Base-by-base conservation (phyloP, 2,113 vertebrate genomes). In the Globicephala melas region DNA sequence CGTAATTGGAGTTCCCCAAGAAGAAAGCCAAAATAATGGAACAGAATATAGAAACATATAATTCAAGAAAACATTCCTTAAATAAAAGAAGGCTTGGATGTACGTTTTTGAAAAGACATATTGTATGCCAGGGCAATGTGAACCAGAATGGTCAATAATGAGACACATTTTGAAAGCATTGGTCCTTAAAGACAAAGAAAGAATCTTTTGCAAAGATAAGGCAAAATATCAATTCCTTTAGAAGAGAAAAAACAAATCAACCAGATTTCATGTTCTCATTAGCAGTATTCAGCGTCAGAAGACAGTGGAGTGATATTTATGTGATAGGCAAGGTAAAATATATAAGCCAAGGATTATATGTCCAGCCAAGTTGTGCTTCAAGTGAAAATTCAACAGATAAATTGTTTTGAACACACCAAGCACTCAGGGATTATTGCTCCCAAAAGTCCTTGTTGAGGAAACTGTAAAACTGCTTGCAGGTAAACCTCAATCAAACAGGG, bases 1-100 rank as follows among this genome's bases (percentile, higher is more conserved):
- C 12, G 10, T 97, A 95, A 94, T 76, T 96, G 26, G 20, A 97
- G 87, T 88, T 82, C 17, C 50, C 38, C 58, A 91, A 96, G 86
- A 95, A 91, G 76, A 93, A 97, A 97, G 90, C 36, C 74, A 97
- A 93, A 96, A 91, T 77, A 93, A 79, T 91, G 91, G 62, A 91
- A 96, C 14, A 91, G 81, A 91, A 63, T 91, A 95, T 88, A 82
- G 97, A 91, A 95, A 96, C 86, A 82, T 87, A 25, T 65, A 96
- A 97, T 96, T 95, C 26, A 95, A 91, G 44, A 88, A 91, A 91
- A 82, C 60, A 90, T 67, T 31, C 62, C 70, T 84, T 81, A 94
- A 84, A 94, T 44, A 65, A 60, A 95, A 95, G 17, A 68, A 87
- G n/a, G 6, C 44, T 84, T 60, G 41, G 9, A 82, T 83, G 55